Evolutionary conservation across 2,888 invertebrate species (phyloP), one percentile per base, ranked within the genome.

Genomic region (Phasia obesa): DNA sequence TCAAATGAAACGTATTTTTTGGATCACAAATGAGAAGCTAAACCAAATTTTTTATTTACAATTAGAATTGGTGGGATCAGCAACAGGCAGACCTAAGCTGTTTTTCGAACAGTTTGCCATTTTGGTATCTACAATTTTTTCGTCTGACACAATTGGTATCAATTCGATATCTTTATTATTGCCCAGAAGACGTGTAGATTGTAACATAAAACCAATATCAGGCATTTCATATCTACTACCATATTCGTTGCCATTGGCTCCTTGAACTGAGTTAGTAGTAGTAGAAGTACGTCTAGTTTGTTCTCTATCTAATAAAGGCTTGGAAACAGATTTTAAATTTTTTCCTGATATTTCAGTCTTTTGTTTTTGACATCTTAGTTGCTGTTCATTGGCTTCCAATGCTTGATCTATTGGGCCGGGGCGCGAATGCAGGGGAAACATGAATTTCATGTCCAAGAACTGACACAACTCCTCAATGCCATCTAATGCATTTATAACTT

Each of bases 381-480:
- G 89, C 23, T 85, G 88, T 81, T 92, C 92, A 82, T 91, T 89
- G 25, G 91, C 92, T 84, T 92, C 92, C 15, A 90, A 84, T 1
- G 92, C 92, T 80, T 90, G 87, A 71, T 92, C 92, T 27, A 92
- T 89, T 15, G 89, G 90, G 2, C 87, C 86, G 2, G 76, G 67
- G 6, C 85, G 81, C 0, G 88, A 73, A 75, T 89, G 88, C 47
- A 87, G 71, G 0, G 90, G 89, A 62, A 90, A 88, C 71, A 90
- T 87, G 31, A 89, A 88, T 69, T 91, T 90, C 0, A 90, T 87
- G 84, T 91, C 91, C 7, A 91, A 84, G 64, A 90, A 89, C 25
- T 87, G 87, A 77, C 90, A 90, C 62, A 92, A 89, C 86, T 93
- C 92, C 69, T 92, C 91, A 35, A 93, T 92, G 9, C 92, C 92